Base-by-base conservation (phyloP, 2,113 vertebrate species). In the Hippocampus barbouri region DNA sequence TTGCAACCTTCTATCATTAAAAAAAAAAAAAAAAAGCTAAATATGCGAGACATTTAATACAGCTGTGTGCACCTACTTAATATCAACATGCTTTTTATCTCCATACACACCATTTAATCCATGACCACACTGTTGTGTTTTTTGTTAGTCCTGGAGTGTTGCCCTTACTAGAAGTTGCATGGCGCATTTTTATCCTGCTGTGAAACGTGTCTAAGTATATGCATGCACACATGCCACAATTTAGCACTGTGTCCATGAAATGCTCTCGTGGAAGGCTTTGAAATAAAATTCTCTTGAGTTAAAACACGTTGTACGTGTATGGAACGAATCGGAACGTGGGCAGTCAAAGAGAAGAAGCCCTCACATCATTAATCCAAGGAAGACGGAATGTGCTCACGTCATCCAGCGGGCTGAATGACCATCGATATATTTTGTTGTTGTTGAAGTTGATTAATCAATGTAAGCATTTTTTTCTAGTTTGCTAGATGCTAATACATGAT, bases 241-340 rank as follows among this genome's bases (percentile, higher is more conserved):
- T 40, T 56, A 53, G 18, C 47, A 38, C 8, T 4, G 8, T 72
- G 68, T 74, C 51, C 67, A 64, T 77, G 38, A 78, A 70, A 82
- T 68, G 57, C 67, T 80, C 14, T 30, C 15, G 43, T 47, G 30
- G 60, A 66, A 76, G 57, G 72, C 77, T 86, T 82, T 79, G 66
- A 77, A 90, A 86, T 88, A 88, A 88, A 90, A 73, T n/a, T 38
- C 20, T n/a, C 34, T 53, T 61, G 73, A 56, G 66, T 75, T 86
- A 11, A 65, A 85, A 69, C 25, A 23, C 66, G 60, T 70, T 68
- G 69, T 66, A 23, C 14, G 20, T 49, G 16, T 72, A 49, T 67
- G 7, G 69, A n/a, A 23, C 21, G 23, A 56, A 56, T 56, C 21
- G 8, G 43, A 45, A 45, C 18, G 5, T 20, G 18, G 18, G 6